Evolutionary conservation across 2,888 invertebrate species (phyloP).

Genomic region (Neoascia interrupta): DNA sequence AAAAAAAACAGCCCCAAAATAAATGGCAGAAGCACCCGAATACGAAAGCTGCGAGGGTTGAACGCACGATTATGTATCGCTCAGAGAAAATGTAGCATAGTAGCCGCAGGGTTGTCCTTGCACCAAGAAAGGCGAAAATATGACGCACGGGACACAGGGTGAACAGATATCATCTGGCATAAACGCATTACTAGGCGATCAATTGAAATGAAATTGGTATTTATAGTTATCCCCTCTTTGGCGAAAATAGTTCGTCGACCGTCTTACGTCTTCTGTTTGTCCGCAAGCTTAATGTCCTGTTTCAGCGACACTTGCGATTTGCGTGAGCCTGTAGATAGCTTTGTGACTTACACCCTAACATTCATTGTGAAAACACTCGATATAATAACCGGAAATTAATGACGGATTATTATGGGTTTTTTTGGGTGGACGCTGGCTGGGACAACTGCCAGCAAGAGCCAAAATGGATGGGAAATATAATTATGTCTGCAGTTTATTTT

Average conservation of each 20-base stretch:
- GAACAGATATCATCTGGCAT: conserved; percentile 60
- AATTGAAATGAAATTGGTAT: conserved; percentile 69
- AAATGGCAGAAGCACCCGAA: conserved; percentile 36
- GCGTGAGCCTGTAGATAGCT: conserved; percentile 58
- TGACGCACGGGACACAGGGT: not conserved
- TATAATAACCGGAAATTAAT: conserved; percentile 64
- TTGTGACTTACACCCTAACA: conserved; percentile 36
- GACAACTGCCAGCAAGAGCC: conserved; percentile 36
- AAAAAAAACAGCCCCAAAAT: conserved; percentile 37
- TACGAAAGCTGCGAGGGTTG: conserved; percentile 33
- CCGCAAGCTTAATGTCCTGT: conserved; percentile 34
- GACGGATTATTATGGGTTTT: conserved; percentile 57
- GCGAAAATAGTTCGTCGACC: conserved; percentile 25
- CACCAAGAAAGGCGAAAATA: conserved; percentile 21
- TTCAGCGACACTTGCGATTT: conserved; percentile 61
- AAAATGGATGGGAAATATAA: conserved; percentile 18
- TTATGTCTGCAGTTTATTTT: conserved; percentile 65
- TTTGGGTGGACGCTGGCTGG: conserved; percentile 24
- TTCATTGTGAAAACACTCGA: conserved; percentile 7
- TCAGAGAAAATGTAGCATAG: conserved; percentile 50
- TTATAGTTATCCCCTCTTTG: conserved; percentile 57
- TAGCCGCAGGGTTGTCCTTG: conserved; percentile 50
- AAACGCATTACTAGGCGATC: conserved; percentile 69
- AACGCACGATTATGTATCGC: conserved; percentile 53
- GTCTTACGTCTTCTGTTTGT: conserved; percentile 20